Percentiles rank a stretch among this genome's conserved stretches.
These are phyloP conservation scores for Chelonia mydas DNA, from an alignment of 2,797 vertebrate species.

Conservation along the genomic window DNA sequence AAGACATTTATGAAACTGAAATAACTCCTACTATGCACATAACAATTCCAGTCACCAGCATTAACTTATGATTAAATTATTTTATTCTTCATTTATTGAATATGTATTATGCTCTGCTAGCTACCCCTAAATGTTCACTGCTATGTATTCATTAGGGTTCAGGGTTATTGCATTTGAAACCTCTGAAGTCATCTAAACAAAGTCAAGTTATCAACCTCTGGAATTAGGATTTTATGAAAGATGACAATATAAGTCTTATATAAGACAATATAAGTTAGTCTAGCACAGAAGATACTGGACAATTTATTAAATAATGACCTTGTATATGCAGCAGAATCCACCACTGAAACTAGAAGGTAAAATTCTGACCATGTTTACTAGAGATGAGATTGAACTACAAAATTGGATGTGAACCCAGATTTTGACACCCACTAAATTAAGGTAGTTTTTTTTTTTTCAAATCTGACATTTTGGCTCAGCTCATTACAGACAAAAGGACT, in stretches of 20 bases:
- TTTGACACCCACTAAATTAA: background rate
- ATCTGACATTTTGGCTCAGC: background rate
- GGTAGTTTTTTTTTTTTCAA: too few species aligned
- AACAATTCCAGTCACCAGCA: background rate
- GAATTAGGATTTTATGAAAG: background rate
- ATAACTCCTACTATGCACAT: background rate
- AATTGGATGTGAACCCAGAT: background rate
- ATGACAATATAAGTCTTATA: background rate
- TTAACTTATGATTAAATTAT: background rate
- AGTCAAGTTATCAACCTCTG: background rate
- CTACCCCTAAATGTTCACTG: background rate
- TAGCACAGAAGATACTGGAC: background rate
- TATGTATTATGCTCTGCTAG: background rate
- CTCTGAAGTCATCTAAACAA: background rate
- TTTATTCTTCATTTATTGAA: background rate
- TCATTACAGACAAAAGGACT: accelerated
- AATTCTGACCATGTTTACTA: background rate
- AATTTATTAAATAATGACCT: background rate
- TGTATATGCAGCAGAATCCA: background rate
- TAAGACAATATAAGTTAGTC: background rate
- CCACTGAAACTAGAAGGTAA: background rate
- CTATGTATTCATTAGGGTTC: background rate
- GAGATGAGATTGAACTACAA: background rate
- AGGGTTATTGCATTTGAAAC: background rate
- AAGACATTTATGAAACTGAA: background rate